phyloP scores from a whole-genome alignment of 2,797 vertebrate species.

The Sebastes taczanowskii region DNA sequence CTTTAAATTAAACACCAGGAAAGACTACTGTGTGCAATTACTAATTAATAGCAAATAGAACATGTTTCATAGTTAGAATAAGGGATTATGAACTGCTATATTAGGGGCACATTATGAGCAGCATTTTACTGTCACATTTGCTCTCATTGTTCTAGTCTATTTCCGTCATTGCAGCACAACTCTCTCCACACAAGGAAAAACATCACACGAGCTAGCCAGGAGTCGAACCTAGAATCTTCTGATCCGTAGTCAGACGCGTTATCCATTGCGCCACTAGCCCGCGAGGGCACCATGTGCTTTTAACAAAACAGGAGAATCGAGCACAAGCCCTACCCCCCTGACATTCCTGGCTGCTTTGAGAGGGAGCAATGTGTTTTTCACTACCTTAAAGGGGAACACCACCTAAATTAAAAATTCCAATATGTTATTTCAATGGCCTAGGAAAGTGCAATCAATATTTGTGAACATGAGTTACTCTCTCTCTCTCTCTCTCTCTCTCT shows the following conservation, averaged over 20 bases:
- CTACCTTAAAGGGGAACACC: background rate
- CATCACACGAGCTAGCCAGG: slow-evolving; percentile 65
- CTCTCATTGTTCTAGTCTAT: background rate
- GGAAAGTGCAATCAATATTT: background rate
- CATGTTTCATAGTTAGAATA: background rate
- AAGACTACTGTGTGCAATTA: no score
- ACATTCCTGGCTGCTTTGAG: background rate
- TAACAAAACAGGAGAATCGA: background rate
- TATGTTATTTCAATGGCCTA: background rate
- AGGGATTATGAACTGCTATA: background rate
- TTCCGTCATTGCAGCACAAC: background rate
- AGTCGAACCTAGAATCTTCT: slow-evolving; percentile 79
- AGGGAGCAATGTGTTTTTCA: background rate
- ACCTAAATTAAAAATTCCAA: background rate
- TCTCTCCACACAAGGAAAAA: background rate
- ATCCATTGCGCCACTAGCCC: slow-evolving; percentile 73
- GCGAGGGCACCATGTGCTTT: no score
- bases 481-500: no score
- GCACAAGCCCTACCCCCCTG: background rate
- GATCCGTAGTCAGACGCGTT: slow-evolving; percentile 77
- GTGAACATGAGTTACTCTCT: background rate
- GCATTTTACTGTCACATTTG: background rate
- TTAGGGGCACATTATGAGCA: background rate
- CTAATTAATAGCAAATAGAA: no score
- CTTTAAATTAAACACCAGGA: no score